Conservation (phyloP, 2,888 invertebrate species). For the Lypha dubia region DNA sequence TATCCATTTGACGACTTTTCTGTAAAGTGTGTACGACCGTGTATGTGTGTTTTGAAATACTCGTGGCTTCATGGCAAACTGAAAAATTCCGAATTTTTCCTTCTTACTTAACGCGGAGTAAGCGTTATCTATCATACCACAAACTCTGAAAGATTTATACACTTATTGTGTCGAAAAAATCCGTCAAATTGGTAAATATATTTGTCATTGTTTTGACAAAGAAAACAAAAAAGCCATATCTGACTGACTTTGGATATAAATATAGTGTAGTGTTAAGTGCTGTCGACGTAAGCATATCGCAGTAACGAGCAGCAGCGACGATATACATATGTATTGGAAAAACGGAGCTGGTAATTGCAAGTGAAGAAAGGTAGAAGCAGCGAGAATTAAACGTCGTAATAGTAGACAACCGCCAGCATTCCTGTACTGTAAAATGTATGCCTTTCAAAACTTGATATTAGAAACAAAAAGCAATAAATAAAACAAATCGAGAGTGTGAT, state of each 20-base stretch:
- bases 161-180: constrained; percentile 68
- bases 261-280: constrained; percentile 47
- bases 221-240: constrained; percentile 59
- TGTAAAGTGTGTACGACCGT: constrained; percentile 60
- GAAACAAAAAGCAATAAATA: constrained; percentile 30
- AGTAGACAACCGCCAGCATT: constrained; percentile 54
- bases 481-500: constrained; percentile 26
- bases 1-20: constrained; percentile 55
- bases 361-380: constrained; percentile 23
- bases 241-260: constrained; percentile 68
- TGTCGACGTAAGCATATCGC: constrained; percentile 41
- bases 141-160: constrained; percentile 26
- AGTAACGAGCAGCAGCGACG: constrained; percentile 20
- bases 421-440: constrained; percentile 48
- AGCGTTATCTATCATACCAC: constrained; percentile 23
- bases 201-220: constrained; percentile 68
- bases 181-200: constrained; percentile 63
- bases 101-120: constrained; percentile 20
- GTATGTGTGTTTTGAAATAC: constrained; percentile 67
- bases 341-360: constrained; percentile 42
- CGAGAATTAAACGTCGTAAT: constrained; percentile 48
- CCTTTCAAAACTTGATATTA: constrained; percentile 30
- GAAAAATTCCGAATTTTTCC: constrained; percentile 49
- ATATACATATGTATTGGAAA: constrained; percentile 31
- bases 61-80: constrained; percentile 71